Evolutionary conservation across 2,797 vertebrate species (phyloP).

Genomic region (Manis javanica): DNA sequence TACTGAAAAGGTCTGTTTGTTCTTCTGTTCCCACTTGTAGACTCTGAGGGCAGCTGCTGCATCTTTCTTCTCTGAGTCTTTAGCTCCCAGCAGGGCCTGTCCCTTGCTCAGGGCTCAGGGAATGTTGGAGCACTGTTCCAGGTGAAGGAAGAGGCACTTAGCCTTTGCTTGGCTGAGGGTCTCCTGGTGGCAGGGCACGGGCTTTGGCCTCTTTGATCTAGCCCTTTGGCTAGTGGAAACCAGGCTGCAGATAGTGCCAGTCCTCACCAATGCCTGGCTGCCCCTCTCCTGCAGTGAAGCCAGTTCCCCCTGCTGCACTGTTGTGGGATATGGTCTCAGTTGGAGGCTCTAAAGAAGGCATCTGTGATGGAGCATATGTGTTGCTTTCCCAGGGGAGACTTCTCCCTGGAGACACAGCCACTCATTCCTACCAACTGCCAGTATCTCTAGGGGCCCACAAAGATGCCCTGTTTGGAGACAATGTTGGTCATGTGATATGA

Average conservation of each 20-base stretch:
- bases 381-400: neutral
- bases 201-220: neutral
- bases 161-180: neutral
- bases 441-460: neutral
- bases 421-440: neutral
- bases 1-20: neutral
- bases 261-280: fast-evolving
- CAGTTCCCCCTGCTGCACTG: neutral
- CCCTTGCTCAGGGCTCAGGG: too few relatives aligned
- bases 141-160: fast-evolving
- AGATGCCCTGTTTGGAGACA: neutral
- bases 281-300: neutral
- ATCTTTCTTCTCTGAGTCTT: neutral
- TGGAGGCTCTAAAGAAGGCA: neutral
- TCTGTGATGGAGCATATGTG: neutral
- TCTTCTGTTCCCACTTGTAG: neutral
- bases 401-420: neutral
- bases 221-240: neutral
- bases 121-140: neutral
- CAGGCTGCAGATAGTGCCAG: neutral
- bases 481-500: neutral
- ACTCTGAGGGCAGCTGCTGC: neutral
- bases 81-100: neutral
- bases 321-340: neutral
- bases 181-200: neutral